Percentiles rank a stretch among this genome's conserved stretches.
phyloP scores from a whole-genome alignment of 2,797 vertebrate species.

The Acridotheres tristis region DNA sequence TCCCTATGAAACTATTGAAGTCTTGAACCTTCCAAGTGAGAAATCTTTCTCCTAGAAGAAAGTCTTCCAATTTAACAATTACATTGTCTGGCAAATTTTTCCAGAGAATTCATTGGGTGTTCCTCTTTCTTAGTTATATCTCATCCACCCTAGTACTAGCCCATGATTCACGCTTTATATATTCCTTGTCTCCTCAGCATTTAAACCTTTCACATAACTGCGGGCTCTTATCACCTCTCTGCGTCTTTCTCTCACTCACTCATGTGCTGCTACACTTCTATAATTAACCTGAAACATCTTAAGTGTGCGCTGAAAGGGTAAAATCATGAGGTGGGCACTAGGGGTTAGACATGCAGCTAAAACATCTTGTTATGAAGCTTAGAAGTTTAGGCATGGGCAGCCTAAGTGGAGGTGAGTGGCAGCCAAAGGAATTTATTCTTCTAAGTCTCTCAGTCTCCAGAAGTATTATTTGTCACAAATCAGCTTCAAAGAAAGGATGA shows the following conservation, averaged over 20 bases:
- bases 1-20: not conserved
- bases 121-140: not conserved
- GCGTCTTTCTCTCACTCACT: not conserved
- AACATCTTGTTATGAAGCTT: not conserved
- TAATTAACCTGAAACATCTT: conserved; percentile 48
- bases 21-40: not conserved
- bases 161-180: not conserved
- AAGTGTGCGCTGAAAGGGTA: not conserved
- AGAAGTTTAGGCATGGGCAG: not conserved
- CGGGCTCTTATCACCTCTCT: conserved; percentile 7
- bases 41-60: not conserved
- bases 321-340: not conserved
- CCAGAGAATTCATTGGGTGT: not conserved
- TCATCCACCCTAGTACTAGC: not conserved
- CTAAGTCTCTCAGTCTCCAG: not conserved
- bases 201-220: conserved; percentile 1
- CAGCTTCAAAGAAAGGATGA: not conserved
- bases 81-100: not conserved
- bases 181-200: not conserved
- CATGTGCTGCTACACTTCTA: conserved; percentile 6
- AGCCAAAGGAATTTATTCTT: not conserved
- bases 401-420: not conserved
- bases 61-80: not conserved
- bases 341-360: not conserved
- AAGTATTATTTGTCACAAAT: not conserved